Evolutionary conservation across 1,140 invertebrate species (phyloP).

Genomic region (Cephus cinctus): DNA sequence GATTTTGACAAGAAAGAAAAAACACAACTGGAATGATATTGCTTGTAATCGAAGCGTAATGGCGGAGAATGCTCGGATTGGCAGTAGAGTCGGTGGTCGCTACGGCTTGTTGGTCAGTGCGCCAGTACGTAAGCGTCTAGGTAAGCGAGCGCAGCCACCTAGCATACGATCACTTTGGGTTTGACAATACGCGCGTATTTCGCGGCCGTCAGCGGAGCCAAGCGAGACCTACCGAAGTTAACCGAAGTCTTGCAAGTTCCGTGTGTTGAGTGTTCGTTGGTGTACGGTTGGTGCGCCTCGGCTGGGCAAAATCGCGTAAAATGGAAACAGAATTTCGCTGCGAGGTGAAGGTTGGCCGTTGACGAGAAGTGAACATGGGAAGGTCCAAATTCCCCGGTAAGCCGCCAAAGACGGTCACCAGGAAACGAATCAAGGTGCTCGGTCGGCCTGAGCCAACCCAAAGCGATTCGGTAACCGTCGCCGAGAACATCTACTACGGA

Average conservation of each 20-base stretch:
- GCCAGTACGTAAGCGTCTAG: no score
- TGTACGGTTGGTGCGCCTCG: conserved; percentile 40
- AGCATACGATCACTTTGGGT: no score
- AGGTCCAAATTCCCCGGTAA: conserved; percentile 80
- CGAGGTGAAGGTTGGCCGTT: conserved; percentile 39
- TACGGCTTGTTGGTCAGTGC: no score
- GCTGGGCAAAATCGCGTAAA: conserved; percentile 41
- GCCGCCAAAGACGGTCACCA: conserved; percentile 79
- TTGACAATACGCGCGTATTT: conserved; percentile 38
- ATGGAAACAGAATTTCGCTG: conserved; percentile 43
- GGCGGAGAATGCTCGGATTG: no score
- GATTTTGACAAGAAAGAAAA: no score
- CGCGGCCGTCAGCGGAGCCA: conserved; percentile 23
- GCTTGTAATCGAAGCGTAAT: no score
- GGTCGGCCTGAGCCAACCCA: conserved; percentile 57
- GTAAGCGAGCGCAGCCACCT: no score
- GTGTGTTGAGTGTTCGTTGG: conserved; percentile 28
- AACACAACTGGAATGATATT: no score
- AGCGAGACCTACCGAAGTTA: conserved; percentile 23
- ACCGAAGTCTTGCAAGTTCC: conserved; percentile 19
- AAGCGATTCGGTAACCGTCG: conserved; percentile 55
- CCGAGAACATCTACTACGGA: conserved; percentile 57
- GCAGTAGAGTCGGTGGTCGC: no score
- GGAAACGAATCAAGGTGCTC: conserved; percentile 77
- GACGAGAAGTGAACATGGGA: conserved; percentile 57